These are phyloP conservation scores for Macrosiphum euphorbiae DNA, from an alignment of 2,888 invertebrate species.

Conservation along the genomic window DNA sequence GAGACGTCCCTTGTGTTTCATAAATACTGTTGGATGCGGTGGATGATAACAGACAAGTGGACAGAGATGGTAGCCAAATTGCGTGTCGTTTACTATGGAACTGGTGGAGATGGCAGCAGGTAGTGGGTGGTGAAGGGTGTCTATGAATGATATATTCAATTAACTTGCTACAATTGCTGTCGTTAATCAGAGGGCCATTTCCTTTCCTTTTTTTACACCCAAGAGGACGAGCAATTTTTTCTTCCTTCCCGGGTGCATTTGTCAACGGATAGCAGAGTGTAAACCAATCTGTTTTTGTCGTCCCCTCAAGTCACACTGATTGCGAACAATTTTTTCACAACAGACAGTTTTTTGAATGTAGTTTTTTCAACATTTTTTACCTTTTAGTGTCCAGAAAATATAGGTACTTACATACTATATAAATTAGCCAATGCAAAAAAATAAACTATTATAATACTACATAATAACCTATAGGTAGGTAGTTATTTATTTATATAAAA, in stretches of 20 bases:
- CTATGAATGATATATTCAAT: slow-evolving; percentile 64
- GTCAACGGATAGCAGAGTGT: slow-evolving; percentile 48
- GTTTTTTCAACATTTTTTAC: slow-evolving; percentile 17
- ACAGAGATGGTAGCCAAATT: slow-evolving; percentile 14
- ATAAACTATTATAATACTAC: background rate
- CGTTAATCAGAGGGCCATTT: slow-evolving; percentile 63
- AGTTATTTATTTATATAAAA: background rate
- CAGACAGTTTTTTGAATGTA: slow-evolving; percentile 33
- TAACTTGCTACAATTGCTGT: slow-evolving; percentile 63
- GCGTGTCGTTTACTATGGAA: slow-evolving; percentile 42
- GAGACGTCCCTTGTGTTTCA: slow-evolving; percentile 36
- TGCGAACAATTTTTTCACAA: slow-evolving; percentile 55
- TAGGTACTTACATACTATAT: background rate
- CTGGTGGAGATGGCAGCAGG: background rate
- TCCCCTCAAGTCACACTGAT: slow-evolving; percentile 42
- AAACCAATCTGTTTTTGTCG: slow-evolving; percentile 61
- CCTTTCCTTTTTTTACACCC: slow-evolving; percentile 43
- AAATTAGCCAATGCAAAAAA: background rate
- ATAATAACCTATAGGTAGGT: no score
- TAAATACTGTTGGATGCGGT: slow-evolving; percentile 29
- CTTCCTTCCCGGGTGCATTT: slow-evolving; percentile 27
- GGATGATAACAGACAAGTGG: background rate
- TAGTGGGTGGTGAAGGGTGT: slow-evolving; percentile 6
- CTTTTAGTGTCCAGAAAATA: background rate
- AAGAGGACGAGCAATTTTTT: slow-evolving; percentile 46